Conservation (phyloP, 2,888 invertebrate genomes). For the Andrena chrysosceles region DNA sequence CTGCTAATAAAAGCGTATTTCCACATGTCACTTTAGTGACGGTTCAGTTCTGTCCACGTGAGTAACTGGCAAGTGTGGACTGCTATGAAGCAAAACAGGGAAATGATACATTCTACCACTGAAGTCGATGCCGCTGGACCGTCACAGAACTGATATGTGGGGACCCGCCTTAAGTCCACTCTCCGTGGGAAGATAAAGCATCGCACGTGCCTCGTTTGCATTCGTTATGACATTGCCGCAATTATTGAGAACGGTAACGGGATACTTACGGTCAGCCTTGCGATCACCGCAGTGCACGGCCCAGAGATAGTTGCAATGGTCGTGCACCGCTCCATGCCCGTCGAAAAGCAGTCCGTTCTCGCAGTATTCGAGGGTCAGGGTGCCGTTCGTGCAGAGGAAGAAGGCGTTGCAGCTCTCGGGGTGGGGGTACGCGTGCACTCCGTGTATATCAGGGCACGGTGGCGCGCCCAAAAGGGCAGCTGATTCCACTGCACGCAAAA, state of each 20-base stretch:
- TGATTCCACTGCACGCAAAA: slow-evolving; percentile 77
- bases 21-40: no score
- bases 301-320: slow-evolving; percentile 98
- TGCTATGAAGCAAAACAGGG: no score
- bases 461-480: slow-evolving; percentile 89
- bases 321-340: slow-evolving; percentile 94
- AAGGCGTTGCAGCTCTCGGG: slow-evolving; percentile 95
- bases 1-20: no score
- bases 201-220: not conserved
- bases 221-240: slow-evolving; percentile 11
- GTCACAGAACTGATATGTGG: no score
- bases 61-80: no score
- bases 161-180: not conserved
- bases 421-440: slow-evolving; percentile 93
- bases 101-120: no score
- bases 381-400: slow-evolving; percentile 96
- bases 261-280: slow-evolving; percentile 91
- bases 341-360: slow-evolving; percentile 96
- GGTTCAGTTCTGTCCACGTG: no score
- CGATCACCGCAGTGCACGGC: slow-evolving; percentile 94
- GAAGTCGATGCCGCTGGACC: no score
- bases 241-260: slow-evolving; percentile 35
- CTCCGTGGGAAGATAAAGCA: not conserved
- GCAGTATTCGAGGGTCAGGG: slow-evolving; percentile 94
- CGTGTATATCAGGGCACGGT: slow-evolving; percentile 92